Percentiles rank a stretch among this genome's conserved stretches.
Evolutionary conservation across 2,113 vertebrate genomes (phyloP).

Genomic region (Crotalus horridus): DNA sequence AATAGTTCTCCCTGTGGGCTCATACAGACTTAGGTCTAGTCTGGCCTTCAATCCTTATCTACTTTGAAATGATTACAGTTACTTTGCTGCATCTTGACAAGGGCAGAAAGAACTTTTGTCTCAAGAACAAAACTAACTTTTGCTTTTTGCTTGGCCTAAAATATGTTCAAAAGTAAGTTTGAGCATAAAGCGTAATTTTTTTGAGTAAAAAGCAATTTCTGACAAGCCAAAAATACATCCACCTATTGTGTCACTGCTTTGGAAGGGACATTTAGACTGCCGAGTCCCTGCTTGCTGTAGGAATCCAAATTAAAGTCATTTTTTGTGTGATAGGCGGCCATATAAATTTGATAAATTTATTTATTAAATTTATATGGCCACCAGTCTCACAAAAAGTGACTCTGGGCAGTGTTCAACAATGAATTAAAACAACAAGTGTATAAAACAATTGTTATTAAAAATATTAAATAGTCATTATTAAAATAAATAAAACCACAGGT

Average conservation of each 20-base stretch:
- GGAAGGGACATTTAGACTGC: not conserved
- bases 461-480: not conserved
- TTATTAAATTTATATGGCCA: not conserved
- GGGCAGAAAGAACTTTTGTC: not conserved
- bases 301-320: not conserved
- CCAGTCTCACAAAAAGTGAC: not conserved
- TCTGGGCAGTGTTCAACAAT: not conserved
- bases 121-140: not conserved
- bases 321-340: not conserved
- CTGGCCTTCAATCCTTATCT: not conserved
- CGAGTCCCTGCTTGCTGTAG: not conserved
- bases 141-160: not conserved
- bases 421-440: not conserved
- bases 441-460: not conserved
- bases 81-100: conserved; percentile 4
- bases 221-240: not conserved
- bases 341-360: not conserved
- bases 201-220: not conserved
- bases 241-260: not conserved
- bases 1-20: conserved; percentile 9
- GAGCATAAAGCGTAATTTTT: not conserved
- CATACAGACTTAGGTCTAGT: not conserved
- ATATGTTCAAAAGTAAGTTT: not conserved
- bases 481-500: not conserved
- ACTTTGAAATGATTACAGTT: not conserved